These are phyloP conservation scores for Lates calcarifer DNA, from an alignment of 2,113 vertebrate species.

Conservation along the genomic window DNA sequence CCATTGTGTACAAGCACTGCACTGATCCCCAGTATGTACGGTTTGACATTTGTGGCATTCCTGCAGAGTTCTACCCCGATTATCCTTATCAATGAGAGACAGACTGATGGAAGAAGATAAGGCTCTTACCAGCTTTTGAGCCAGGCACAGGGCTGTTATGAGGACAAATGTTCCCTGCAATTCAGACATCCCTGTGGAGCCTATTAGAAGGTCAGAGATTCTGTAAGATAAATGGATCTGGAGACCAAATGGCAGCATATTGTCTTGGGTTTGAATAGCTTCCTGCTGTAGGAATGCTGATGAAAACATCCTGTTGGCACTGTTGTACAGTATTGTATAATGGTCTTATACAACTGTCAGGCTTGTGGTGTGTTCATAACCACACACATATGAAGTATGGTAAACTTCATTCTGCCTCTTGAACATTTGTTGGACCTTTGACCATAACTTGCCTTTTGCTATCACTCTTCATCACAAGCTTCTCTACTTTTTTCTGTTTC, in stretches of 20 bases:
- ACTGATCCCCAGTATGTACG: conserved; percentile 49
- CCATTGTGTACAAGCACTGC: conserved; percentile 58
- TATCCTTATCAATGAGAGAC: conserved; percentile 74
- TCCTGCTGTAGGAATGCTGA: conserved; percentile 40
- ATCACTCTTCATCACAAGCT: fast-evolving
- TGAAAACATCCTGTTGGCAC: conserved; percentile 54
- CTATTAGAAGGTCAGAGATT: conserved; percentile 70
- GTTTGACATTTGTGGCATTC: conserved; percentile 71
- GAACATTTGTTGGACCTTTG: conserved; percentile 1
- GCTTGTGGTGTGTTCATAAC: background rate
- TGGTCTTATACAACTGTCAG: background rate
- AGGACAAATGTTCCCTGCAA: conserved; percentile 42
- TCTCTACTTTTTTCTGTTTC: background rate
- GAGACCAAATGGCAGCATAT: conserved; percentile 46
- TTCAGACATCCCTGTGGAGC: conserved; percentile 59
- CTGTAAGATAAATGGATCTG: conserved; percentile 62
- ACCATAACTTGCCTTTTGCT: background rate
- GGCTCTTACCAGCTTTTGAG: conserved; percentile 52
- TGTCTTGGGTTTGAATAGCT: conserved; percentile 56
- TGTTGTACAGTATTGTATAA: conserved; percentile 10
- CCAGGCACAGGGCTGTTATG: conserved; percentile 32
- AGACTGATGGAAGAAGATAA: conserved; percentile 68
- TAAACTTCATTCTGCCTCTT: conserved; percentile 1
- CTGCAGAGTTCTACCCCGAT: conserved; percentile 52
- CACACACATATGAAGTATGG: background rate